These are phyloP conservation scores for Drosophila funebris DNA, from an alignment of 1,140 invertebrate genomes.

Conservation along the genomic window DNA sequence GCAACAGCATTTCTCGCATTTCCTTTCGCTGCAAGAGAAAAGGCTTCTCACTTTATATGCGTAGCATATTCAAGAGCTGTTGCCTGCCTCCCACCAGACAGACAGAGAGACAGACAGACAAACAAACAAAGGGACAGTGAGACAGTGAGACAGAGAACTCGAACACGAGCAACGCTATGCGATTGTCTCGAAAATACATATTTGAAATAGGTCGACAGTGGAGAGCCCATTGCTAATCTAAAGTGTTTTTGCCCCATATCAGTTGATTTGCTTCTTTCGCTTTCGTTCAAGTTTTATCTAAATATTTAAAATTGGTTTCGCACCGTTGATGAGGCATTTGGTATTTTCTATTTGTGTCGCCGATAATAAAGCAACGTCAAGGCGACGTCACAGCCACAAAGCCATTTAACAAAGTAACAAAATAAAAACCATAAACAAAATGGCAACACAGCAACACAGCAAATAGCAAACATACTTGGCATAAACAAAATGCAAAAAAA, in stretches of 20 bases:
- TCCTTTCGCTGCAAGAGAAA: slow-evolving; percentile 28
- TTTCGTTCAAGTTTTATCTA: slow-evolving; percentile 70
- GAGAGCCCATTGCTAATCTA: slow-evolving; percentile 59
- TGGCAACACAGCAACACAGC: neutral
- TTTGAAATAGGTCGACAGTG: slow-evolving; percentile 64
- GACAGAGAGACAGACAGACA: slow-evolving; percentile 27
- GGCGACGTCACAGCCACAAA: slow-evolving; percentile 33
- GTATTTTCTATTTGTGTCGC: slow-evolving; percentile 51
- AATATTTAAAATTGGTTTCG: slow-evolving; percentile 77
- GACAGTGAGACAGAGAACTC: slow-evolving; percentile 17
- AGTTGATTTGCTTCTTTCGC: slow-evolving; percentile 67
- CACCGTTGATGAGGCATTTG: slow-evolving; percentile 46
- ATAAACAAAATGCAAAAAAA: neutral
- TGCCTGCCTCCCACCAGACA: slow-evolving; percentile 14
- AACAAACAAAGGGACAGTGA: neutral
- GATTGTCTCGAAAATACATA: slow-evolving; percentile 25
- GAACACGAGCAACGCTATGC: neutral
- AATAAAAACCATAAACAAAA: slow-evolving; percentile 9
- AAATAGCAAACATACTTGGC: slow-evolving; percentile 6
- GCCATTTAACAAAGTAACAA: slow-evolving; percentile 39
- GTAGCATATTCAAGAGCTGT: no score
- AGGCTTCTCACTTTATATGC: no score
- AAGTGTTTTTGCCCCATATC: slow-evolving; percentile 63
- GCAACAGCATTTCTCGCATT: slow-evolving; percentile 11
- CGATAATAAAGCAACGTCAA: slow-evolving; percentile 36